Conservation (phyloP, 2,113 vertebrate genomes). For the Theropithecus gelada region DNA sequence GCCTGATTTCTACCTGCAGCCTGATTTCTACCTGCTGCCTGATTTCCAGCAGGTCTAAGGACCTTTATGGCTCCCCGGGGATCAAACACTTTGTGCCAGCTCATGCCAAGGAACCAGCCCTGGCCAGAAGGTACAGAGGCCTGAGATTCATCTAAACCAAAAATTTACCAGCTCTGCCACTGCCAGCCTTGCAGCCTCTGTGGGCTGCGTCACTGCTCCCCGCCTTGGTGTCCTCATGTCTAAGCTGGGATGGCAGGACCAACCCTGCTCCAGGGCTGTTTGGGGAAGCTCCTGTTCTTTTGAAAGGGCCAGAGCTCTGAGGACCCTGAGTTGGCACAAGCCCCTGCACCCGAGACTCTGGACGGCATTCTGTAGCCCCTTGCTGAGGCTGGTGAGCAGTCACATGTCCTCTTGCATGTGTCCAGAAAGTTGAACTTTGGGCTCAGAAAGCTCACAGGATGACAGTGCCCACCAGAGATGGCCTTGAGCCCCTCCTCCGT, state of each 20-base stretch:
- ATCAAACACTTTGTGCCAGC: neutral
- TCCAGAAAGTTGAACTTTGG: neutral
- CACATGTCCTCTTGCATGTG: neutral
- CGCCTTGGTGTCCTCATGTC: neutral
- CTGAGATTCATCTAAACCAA: too few species aligned
- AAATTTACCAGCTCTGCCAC: neutral
- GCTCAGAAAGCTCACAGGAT: neutral
- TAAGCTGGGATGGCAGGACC: too few species aligned
- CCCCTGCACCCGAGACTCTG: rapidly evolving
- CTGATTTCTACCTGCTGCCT: too few species aligned
- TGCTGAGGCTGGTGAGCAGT: rapidly evolving
- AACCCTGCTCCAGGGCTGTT: too few species aligned
- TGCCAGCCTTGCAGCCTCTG: neutral
- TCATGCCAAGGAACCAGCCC: neutral
- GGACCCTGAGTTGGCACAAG: rapidly evolving
- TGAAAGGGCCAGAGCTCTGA: neutral
- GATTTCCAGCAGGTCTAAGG: neutral
- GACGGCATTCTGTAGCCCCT: neutral
- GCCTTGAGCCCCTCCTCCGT: too few species aligned
- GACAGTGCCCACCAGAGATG: neutral
- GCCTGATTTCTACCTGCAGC: too few species aligned
- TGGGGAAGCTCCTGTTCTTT: neutral
- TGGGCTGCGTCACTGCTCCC: rapidly evolving
- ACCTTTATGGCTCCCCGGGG: neutral
- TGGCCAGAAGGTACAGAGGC: neutral